Conservation (phyloP, 2,113 vertebrate genomes). For the Cheirogaleus medius region DNA sequence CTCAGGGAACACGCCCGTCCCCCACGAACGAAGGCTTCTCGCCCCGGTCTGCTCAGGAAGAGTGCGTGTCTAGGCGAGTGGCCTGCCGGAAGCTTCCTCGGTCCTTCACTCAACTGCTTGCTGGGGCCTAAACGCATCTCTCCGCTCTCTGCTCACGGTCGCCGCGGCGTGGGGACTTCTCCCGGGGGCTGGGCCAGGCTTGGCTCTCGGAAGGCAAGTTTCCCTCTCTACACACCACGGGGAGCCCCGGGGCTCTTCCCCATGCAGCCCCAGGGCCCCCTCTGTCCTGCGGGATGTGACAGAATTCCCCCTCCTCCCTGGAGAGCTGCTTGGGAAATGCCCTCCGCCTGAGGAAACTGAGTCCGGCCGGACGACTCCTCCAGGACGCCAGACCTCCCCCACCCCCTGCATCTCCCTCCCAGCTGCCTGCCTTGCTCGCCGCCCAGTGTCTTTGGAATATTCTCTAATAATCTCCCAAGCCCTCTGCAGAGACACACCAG, state of each 20-base stretch:
- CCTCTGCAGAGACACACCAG: background rate
- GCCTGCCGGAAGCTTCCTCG: background rate
- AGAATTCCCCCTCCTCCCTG: background rate
- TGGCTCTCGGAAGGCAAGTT: background rate
- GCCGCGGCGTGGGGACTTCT: too few relatives aligned
- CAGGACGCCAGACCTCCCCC: background rate
- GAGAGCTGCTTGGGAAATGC: background rate
- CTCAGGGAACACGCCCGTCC: background rate
- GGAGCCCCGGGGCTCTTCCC: background rate
- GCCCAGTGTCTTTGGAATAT: background rate
- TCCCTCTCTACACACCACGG: background rate
- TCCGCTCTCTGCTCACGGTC: background rate
- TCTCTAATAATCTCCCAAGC: background rate
- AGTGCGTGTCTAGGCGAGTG: accelerated
- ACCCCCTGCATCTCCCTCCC: background rate
- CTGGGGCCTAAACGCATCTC: accelerated
- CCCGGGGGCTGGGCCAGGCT: accelerated
- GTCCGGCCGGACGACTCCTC: background rate
- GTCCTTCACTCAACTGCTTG: accelerated
- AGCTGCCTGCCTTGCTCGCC: background rate
- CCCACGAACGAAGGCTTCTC: background rate
- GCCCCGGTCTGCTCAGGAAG: background rate
- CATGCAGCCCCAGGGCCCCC: background rate
- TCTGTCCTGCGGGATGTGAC: too few relatives aligned
- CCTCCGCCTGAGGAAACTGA: background rate